A percentile compares a stretch with the other conserved stretches of the same genome.
Conservation (phyloP, 2,888 invertebrate genomes). For the Drosophila mercatorum region DNA sequence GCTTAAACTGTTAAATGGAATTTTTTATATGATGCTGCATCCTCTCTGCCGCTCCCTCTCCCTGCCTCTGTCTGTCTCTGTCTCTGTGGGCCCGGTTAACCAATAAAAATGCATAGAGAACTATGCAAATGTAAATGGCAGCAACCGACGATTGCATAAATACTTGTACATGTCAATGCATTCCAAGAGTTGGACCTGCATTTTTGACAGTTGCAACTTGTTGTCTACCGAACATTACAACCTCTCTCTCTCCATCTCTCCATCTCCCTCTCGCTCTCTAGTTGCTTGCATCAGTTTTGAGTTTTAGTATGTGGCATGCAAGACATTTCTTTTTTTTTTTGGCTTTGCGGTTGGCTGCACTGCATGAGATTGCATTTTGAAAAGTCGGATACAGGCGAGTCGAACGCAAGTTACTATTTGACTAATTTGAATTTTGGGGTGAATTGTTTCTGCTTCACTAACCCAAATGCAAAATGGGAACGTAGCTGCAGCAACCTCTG, state of each 20-base stretch:
- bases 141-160: constrained; percentile 60
- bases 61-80: background rate
- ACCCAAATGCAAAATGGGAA: constrained; percentile 34
- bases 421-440: constrained; percentile 62
- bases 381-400: constrained; percentile 46
- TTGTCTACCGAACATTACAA: constrained; percentile 27
- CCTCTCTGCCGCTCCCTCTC: background rate
- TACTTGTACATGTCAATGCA: constrained; percentile 65
- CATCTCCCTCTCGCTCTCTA: background rate
- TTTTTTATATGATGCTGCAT: constrained; percentile 42
- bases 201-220: constrained; percentile 72
- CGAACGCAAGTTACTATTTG: constrained; percentile 63
- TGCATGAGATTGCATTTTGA: constrained; percentile 60
- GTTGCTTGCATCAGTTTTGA: background rate
- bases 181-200: constrained; percentile 59
- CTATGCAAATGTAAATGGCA: constrained; percentile 74
- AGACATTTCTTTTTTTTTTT: constrained; percentile 38
- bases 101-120: constrained; percentile 71
- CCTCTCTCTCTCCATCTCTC: background rate
- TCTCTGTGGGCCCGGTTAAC: constrained; percentile 39
- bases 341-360: constrained; percentile 58
- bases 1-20: constrained; percentile 67
- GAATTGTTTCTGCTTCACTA: constrained; percentile 56
- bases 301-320: constrained; percentile 41
- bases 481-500: background rate